Evolutionary conservation across 2,113 vertebrate genomes (phyloP).

Genomic region (Grammomys dolichurus): DNA sequence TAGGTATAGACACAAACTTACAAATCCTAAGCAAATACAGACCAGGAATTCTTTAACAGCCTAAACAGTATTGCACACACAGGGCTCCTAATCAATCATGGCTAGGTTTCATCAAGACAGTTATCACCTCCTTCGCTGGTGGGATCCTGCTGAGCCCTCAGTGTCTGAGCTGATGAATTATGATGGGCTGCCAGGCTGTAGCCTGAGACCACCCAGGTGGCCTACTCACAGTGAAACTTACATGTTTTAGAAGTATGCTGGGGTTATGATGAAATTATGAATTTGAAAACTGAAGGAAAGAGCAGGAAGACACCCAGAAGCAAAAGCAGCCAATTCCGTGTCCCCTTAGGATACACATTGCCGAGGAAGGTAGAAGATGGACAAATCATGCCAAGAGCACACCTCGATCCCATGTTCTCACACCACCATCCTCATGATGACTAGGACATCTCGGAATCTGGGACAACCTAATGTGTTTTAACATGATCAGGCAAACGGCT

Average conservation of each 20-base stretch:
- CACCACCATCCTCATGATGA: neutral
- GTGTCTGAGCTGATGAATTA: neutral
- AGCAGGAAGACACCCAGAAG: neutral
- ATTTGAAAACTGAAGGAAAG: conserved; percentile 19
- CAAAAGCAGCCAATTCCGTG: neutral
- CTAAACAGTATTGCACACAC: neutral
- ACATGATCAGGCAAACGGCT: neutral
- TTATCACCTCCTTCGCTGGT: neutral
- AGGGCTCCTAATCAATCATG: conserved; percentile 1
- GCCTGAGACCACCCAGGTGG: neutral
- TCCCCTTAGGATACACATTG: neutral
- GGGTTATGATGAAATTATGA: conserved; percentile 22
- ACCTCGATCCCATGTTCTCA: neutral
- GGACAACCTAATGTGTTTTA: neutral
- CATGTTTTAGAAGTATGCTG: neutral
- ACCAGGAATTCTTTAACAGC: neutral
- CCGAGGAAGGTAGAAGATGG: neutral
- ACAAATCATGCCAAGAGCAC: neutral
- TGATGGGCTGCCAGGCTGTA: neutral
- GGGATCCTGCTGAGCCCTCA: neutral
- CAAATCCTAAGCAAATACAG: neutral
- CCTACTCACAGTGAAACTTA: conserved; percentile 13
- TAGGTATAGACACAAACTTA: conserved; percentile 10
- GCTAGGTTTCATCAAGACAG: neutral
- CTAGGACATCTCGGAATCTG: neutral